Conservation (phyloP, 2,113 vertebrate genomes). For the Perca flavescens region DNA sequence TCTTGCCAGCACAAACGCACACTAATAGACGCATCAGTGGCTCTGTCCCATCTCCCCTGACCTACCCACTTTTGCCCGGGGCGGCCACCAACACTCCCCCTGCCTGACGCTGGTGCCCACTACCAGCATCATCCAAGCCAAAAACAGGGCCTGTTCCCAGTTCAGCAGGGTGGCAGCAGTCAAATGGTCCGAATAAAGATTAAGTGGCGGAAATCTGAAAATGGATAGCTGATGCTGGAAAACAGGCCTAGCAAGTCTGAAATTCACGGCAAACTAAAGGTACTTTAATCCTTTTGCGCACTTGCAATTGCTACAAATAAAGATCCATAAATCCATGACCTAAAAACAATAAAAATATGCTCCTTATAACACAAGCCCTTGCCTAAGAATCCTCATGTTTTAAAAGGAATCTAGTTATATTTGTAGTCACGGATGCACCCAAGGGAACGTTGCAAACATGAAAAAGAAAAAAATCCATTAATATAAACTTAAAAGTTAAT, state of each 20-base stretch:
- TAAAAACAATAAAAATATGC: too few relatives aligned
- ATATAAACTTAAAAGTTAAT: background rate
- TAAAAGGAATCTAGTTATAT: background rate
- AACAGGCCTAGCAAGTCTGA: background rate
- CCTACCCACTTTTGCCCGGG: background rate
- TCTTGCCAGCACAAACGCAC: slow-evolving; percentile 33
- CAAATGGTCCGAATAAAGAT: slow-evolving; percentile 44
- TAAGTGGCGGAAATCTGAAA: background rate
- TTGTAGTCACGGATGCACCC: background rate
- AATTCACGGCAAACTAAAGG: too few relatives aligned
- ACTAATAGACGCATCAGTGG: slow-evolving; percentile 14
- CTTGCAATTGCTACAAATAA: background rate
- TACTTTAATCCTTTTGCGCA: too few relatives aligned
- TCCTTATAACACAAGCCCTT: background rate
- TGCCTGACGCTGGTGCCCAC: background rate
- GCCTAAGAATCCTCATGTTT: background rate
- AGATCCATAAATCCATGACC: background rate
- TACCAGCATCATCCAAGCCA: slow-evolving; percentile 5
- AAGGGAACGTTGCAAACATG: background rate
- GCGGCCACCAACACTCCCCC: slow-evolving; percentile 10
- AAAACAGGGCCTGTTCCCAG: background rate
- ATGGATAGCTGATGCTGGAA: background rate
- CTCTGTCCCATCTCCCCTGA: slow-evolving; percentile 32
- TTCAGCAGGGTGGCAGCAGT: background rate
- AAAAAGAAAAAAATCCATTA: background rate